Conservation (phyloP, 2,797 vertebrate genomes). For the Odontamblyopus rebecca region DNA sequence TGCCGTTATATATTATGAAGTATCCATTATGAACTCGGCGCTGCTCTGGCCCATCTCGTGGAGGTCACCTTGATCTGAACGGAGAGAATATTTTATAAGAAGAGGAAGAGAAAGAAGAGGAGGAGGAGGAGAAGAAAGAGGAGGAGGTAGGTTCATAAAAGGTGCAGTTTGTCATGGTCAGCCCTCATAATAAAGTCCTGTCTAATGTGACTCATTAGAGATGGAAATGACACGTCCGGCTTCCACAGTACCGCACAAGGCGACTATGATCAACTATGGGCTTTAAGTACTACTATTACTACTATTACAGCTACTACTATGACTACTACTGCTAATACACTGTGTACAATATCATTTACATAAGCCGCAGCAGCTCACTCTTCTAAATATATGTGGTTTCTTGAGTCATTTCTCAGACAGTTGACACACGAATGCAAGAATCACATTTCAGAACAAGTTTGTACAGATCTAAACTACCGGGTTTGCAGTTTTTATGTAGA, state of each 20-base stretch:
- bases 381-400: too few species aligned
- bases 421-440: too few species aligned
- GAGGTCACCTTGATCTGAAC: slow-evolving; percentile 66
- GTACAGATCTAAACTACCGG: too few species aligned
- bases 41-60: slow-evolving; percentile 49
- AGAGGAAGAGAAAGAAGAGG: too few species aligned
- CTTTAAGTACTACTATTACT: slow-evolving; percentile 20
- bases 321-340: background rate
- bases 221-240: slow-evolving; percentile 69
- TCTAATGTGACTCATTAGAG: slow-evolving; percentile 66
- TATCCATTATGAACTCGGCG: slow-evolving; percentile 25
- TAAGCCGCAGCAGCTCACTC: too few species aligned
- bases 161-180: slow-evolving; percentile 66
- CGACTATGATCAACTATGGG: background rate
- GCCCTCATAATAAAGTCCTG: slow-evolving; percentile 67
- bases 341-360: background rate
- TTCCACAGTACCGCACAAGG: slow-evolving; percentile 25
- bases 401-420: too few species aligned
- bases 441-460: too few species aligned
- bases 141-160: slow-evolving; percentile 64
- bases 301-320: background rate
- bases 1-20: slow-evolving; percentile 18
- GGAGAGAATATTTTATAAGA: slow-evolving; percentile 52
- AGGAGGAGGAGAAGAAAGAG: slow-evolving; percentile 19
- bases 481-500: too few species aligned